Base-by-base conservation (phyloP, 1,140 invertebrate species). In the Neodiprion pinetum region DNA sequence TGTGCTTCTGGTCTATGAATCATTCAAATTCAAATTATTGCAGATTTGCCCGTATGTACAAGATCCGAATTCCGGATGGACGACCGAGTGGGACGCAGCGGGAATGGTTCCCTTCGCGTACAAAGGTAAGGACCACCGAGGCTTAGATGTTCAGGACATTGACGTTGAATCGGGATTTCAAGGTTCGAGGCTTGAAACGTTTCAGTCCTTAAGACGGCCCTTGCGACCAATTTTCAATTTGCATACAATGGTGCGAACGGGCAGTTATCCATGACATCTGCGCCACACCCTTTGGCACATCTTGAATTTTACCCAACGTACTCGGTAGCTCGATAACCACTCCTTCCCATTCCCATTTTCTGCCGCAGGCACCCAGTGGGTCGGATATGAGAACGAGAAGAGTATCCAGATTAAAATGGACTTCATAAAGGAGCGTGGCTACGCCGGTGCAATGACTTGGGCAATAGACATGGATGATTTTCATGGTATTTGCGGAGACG, bases 391-490 rank as follows among this genome's bases (percentile, higher is more conserved):
- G 85, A 93, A 97, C 82, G 87, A 90, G 5, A 89, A 91, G 78
- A 95, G 94, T 81, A 87, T 97, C 1, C 92, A 95, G 79, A 94
- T 95, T 70, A 97, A 97, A 88, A 95, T 96, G 93, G 93, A 96
- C 78, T 96, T 91, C 85, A 94, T 96, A 74, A 95, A 94, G 81
- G 81, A 91, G 12, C 95, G 93, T 80, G 94, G 95, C 0, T 96
- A 97, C 80, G 92, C 93, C 0, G 96, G 96, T 7, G 91, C 94
- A 1, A 97, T 97, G 96, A 94, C 92, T 10, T 97, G 96, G 96
- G 95, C 95, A 7, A 94, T 96, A 68, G 95, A 96, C 76, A 95
- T 96, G 94, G 95, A 96, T 73, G 95, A 96, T 80, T 96, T 96
- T 80, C 89, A 90, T 70, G 95, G 94, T 1, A 79, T 95, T 4